A percentile compares a stretch with the other conserved stretches of the same genome.
Conservation (phyloP, 2,888 invertebrate species). For the Ichneumoninae sp. region DNA sequence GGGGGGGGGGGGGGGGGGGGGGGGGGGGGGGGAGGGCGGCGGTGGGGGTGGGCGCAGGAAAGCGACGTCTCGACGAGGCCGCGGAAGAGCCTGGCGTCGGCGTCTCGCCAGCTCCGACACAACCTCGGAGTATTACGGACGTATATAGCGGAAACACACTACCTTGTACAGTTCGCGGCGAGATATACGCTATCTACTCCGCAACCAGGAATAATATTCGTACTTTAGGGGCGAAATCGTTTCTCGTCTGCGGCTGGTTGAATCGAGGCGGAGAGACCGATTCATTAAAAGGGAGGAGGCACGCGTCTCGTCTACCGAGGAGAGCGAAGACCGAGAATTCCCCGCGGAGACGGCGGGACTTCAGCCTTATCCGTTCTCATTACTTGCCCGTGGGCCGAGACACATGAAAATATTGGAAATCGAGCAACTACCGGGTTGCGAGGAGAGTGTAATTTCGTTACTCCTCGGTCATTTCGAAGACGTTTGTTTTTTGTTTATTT, state of each 20-base stretch:
- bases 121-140: neutral
- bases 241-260: neutral
- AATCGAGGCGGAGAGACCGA: neutral
- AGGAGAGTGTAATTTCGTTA: neutral
- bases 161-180: neutral
- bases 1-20: neutral
- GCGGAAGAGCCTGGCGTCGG: constrained; percentile 17
- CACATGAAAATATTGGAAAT: neutral
- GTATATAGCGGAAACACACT: neutral
- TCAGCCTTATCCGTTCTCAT: neutral
- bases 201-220: constrained; percentile 11
- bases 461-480: neutral
- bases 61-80: constrained; percentile 40
- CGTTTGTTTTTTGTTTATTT: neutral
- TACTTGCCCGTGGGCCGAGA: neutral
- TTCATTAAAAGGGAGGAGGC: neutral
- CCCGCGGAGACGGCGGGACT: neutral
- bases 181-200: neutral
- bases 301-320: neutral
- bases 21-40: neutral
- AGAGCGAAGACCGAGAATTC: neutral
- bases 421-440: neutral
- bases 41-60: constrained; percentile 12
- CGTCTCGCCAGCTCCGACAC: neutral
- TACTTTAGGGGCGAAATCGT: neutral